These are phyloP conservation scores for Candoia aspera DNA, from an alignment of 2,113 vertebrate species.

Conservation along the genomic window DNA sequence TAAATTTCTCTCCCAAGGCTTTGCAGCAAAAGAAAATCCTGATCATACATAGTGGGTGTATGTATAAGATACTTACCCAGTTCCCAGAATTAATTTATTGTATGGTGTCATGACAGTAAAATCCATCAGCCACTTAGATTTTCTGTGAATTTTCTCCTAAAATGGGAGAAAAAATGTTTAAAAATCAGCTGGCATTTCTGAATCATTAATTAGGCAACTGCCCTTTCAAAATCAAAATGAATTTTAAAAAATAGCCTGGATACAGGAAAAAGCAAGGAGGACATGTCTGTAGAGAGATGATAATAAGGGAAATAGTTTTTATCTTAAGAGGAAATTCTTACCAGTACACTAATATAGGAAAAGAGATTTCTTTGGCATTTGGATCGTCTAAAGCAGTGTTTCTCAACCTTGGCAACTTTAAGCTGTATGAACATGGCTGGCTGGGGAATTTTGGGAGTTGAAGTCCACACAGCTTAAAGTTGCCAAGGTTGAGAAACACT, in stretches of 20 bases:
- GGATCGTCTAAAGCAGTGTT: neutral
- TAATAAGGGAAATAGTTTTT: neutral
- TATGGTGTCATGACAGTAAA: constrained; percentile 71
- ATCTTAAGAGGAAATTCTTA: neutral
- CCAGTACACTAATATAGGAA: neutral
- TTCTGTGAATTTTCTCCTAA: constrained; percentile 67
- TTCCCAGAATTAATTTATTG: constrained; percentile 77
- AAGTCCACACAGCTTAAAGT: too few relatives aligned
- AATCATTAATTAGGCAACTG: accelerated
- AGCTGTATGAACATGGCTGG: too few relatives aligned
- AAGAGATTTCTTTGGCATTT: neutral
- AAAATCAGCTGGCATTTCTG: neutral
- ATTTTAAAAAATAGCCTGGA: constrained; percentile 40
- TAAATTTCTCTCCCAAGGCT: neutral
- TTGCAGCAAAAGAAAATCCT: neutral
- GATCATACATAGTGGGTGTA: neutral
- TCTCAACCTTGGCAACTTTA: neutral
- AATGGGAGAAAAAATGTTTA: constrained; percentile 36
- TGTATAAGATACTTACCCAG: constrained; percentile 46
- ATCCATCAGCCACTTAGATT: constrained; percentile 73
- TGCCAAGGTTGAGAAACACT: neutral
- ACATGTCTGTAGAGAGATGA: neutral
- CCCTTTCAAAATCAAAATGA: constrained; percentile 8
- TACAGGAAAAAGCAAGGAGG: constrained; percentile 27
- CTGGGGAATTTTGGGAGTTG: too few relatives aligned